Evolutionary conservation across 2,888 invertebrate genomes (phyloP).

Genomic region (Pachycephus smyrnensis): DNA sequence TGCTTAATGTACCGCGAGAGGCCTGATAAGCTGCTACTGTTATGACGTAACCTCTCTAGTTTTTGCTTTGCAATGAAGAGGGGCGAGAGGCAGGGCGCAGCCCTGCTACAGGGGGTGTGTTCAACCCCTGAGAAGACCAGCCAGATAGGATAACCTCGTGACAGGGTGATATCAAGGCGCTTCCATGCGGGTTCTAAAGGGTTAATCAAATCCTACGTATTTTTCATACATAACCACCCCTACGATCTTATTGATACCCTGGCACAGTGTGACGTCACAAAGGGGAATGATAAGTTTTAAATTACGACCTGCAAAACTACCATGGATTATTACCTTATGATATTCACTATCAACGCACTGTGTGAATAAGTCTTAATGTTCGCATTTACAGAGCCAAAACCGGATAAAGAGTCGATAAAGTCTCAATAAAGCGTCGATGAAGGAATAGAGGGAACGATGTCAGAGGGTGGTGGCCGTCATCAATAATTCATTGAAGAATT

Average conservation of each 20-base stretch:
- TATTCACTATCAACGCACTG: not conserved
- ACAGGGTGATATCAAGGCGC: not conserved
- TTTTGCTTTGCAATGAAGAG: conserved; percentile 26
- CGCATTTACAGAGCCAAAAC: not conserved
- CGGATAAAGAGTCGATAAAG: not conserved
- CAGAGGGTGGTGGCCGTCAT: not conserved
- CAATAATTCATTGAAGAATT: not conserved
- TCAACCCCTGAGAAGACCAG: not conserved
- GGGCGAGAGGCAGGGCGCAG: not conserved
- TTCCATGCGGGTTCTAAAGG: conserved; percentile 7
- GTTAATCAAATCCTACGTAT: not conserved
- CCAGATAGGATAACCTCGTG: not conserved
- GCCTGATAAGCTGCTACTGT: conserved; percentile 61
- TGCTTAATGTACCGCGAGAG: conserved; percentile 67
- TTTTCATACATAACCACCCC: not conserved
- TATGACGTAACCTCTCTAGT: conserved; percentile 54
- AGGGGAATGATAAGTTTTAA: not conserved
- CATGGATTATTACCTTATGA: not conserved
- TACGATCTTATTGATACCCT: not conserved
- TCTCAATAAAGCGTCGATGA: not conserved
- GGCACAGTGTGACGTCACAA: not conserved
- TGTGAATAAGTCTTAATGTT: not conserved
- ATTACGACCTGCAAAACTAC: not conserved
- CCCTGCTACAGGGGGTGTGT: not conserved
- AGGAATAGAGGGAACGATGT: not conserved